A percentile compares a stretch with the other conserved stretches of the same genome.
phyloP scores from a whole-genome alignment of 2,888 invertebrate genomes.

The Ariolimax columbianus region DNA sequence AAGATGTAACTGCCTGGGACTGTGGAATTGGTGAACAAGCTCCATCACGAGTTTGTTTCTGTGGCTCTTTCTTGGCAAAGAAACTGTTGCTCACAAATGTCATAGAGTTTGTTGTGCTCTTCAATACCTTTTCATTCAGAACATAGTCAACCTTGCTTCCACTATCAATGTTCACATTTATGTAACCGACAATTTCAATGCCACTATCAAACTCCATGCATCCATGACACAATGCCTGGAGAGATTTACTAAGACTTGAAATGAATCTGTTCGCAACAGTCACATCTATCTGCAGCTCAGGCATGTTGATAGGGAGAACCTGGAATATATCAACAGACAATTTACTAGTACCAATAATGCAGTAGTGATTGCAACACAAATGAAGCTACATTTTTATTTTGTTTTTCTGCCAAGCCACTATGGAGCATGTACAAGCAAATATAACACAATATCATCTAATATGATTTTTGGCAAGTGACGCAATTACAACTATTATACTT shows the following conservation, averaged over 20 bases:
- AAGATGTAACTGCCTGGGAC: background rate
- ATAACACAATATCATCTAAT: no score
- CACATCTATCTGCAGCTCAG: conserved; percentile 48
- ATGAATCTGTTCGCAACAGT: conserved; percentile 53
- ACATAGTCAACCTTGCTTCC: conserved; percentile 53
- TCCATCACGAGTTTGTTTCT: conserved; percentile 36
- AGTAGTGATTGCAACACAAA: background rate
- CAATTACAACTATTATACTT: no score
- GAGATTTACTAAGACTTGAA: conserved; percentile 53
- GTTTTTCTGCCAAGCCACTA: background rate
- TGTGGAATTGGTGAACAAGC: conserved; percentile 39
- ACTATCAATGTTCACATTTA: conserved; percentile 52
- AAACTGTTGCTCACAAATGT: conserved; percentile 56
- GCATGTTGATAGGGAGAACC: conserved; percentile 31
- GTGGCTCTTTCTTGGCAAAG: conserved; percentile 47
- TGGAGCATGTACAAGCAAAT: background rate
- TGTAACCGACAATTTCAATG: conserved; percentile 54
- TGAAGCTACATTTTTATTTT: background rate
- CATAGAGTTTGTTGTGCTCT: conserved; percentile 52
- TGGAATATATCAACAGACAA: background rate
- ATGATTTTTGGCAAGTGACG: no score
- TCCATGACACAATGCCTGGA: conserved; percentile 54
- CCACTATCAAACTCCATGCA: conserved; percentile 54
- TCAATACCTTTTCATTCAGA: conserved; percentile 53
- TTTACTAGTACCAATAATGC: background rate